Percentiles rank a stretch among this genome's conserved stretches.
These are phyloP conservation scores for Xanthorhoe designata DNA, from an alignment of 2,888 invertebrate genomes.

Conservation along the genomic window DNA sequence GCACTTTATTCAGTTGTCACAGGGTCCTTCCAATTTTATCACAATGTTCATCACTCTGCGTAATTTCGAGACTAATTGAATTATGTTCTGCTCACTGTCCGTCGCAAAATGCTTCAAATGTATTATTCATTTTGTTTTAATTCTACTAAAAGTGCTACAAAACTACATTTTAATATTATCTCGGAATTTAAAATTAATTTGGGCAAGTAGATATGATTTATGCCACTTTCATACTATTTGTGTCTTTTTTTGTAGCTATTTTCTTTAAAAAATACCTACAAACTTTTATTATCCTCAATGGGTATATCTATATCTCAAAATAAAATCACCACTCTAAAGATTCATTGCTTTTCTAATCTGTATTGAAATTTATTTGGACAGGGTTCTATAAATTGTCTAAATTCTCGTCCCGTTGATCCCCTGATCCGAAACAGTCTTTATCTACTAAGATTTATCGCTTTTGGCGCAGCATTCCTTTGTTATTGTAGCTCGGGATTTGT, in stretches of 20 bases:
- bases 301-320: neutral
- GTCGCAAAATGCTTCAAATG: constrained; percentile 21
- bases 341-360: constrained; percentile 3
- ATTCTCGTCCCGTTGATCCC: constrained; percentile 46
- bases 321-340: neutral
- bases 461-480: constrained; percentile 48
- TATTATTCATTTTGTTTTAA: constrained; percentile 20
- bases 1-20: constrained; percentile 26
- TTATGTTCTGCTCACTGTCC: constrained; percentile 37
- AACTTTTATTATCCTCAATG: neutral
- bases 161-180: constrained; percentile 24
- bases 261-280: neutral
- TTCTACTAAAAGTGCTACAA: constrained; percentile 26
- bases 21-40: constrained; percentile 38
- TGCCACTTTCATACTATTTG: neutral
- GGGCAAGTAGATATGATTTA: constrained; percentile 1
- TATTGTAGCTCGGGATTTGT: neutral
- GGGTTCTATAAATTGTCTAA: constrained; percentile 33
- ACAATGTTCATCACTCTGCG: constrained; percentile 48
- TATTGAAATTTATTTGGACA: constrained; percentile 12
- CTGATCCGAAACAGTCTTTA: constrained; percentile 51
- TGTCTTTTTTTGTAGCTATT: neutral
- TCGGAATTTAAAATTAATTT: neutral
- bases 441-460: constrained; percentile 49
- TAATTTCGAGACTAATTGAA: constrained; percentile 48